phyloP scores from a whole-genome alignment of 1,140 invertebrate genomes.

The Stenopsyche tienmushanensis region DNA sequence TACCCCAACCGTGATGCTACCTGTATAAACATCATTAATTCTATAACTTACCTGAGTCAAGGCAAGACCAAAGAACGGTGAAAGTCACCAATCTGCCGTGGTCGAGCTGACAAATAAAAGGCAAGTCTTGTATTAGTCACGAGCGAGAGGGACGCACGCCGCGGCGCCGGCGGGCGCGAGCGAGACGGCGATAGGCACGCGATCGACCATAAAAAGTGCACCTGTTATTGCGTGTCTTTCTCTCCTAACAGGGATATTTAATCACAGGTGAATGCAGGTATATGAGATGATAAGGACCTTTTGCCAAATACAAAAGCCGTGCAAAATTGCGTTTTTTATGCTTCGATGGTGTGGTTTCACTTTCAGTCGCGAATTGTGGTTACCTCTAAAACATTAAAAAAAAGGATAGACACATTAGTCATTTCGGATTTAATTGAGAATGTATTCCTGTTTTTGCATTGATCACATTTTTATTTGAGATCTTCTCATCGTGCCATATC shows the following conservation, averaged over 20 bases:
- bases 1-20: slow-evolving; percentile 9
- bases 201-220: slow-evolving; percentile 27
- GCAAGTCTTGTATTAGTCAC: not conserved
- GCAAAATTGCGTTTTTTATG: no score
- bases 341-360: no score
- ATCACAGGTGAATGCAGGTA: not conserved
- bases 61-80: slow-evolving; percentile 13
- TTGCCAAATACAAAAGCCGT: no score
- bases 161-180: not conserved
- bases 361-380: no score
- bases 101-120: slow-evolving; percentile 18
- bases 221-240: slow-evolving; percentile 13
- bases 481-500: no score
- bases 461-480: no score
- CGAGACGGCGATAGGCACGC: slow-evolving; percentile 14
- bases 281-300: no score
- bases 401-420: no score
- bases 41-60: slow-evolving; percentile 31
- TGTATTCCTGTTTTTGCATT: no score
- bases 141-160: not conserved
- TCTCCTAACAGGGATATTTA: not conserved
- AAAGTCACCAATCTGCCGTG: slow-evolving; percentile 16
- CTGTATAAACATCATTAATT: slow-evolving; percentile 25
- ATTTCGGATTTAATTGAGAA: no score
- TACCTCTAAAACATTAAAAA: no score